Evolutionary conservation across 1,140 invertebrate genomes (phyloP), one percentile per base, ranked within the genome.

Genomic region (Formica exsecta): DNA sequence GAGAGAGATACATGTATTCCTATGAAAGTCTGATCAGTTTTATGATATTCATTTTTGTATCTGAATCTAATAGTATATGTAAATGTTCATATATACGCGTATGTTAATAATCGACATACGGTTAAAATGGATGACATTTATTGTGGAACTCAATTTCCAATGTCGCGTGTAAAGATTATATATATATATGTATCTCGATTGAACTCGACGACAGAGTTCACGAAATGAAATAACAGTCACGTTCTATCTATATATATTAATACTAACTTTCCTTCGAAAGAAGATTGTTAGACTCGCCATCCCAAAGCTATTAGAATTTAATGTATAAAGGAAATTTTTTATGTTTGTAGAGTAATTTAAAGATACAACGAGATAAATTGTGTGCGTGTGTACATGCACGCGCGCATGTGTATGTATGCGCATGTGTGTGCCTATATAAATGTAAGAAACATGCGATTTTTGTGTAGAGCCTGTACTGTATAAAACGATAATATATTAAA

Each of bases 341-440:
- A 84, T 87, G 83, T 87, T 87, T 74, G 80, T 90, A 89, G 76
- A 87, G 44, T 89, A 70, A 81, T 85, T 81, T 85, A 81, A 89
- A 87, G 25, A 48, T 87, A 87, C 86, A 87, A 90, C 74, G 81
- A 90, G 75, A 83, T 64, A 65, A 65, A 77, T 65, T 32, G 41
- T 65, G 16, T 51, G 48, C 48, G 48, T 51, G 87, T 68, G 25
- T 73, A 59, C 80, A 80, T 80, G 87, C 41, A 44, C 41, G 41
- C 41, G 41, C 41, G 41, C 41, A 44, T 44, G 41, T 48, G 48
- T 11, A 65, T 80, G 77, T 85, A 85, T 87, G 87, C 70, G 16
- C 66, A 59, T 87, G 86, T 80, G 87, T 85, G 87, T 85, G 87
- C 59, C 57, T 83, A 61, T 62, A 71, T 71, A 80, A 70, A 80